Base-by-base conservation (phyloP, 2,113 vertebrate genomes). In the Chlorodrepanis virens region DNA sequence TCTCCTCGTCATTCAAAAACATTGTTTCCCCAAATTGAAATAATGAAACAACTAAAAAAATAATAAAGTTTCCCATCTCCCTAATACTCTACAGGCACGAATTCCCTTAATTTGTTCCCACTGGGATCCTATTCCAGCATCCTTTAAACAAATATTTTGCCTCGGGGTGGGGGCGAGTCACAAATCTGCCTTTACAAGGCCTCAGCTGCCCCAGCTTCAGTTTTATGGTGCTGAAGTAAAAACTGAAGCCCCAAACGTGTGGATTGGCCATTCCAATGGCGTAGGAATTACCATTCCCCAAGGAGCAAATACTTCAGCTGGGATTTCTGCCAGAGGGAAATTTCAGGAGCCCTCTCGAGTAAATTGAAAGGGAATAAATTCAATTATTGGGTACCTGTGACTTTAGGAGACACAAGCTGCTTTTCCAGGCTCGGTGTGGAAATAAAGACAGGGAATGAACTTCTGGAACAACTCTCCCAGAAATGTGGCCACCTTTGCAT, bases 171-270 rank as follows among this genome's bases (percentile, higher is more conserved):
- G 10, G 35, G 16, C 10, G 42, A 68, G 37, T 75, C 8, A 12
- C 79, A 88, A 92, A 83, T 78, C 23, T 53, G 54, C 68, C 42
- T 97, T 97, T 93, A 94, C 76, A 33, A 94, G 94, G 25, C 68
- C 50, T 92, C 59, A 12, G 77, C 83, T 92, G 27, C 89, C 65
- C 65, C 44, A 28, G 77, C 25, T 59, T 22, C 63, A 5, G 11
- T 91, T 96, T 97, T 96, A 97, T 21, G 75, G 18, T 9, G 45
- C 47, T 40, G 53, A 45, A 71, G 40, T 16, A 82, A 93, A 84
- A 87, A 39, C 45, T 29, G 53, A 47, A 93, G 72, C 47, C 57
- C 83, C 56, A 44, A 40, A 64, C 6, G 9, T 4, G 42, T 39
- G 72, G 40, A 8, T 29, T 53, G 65, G 79, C 47, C 65, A 23